Percentiles rank a stretch among this genome's conserved stretches.
These are phyloP conservation scores for Chrosomus eos DNA, from an alignment of 2,797 vertebrate species.

Conservation along the genomic window DNA sequence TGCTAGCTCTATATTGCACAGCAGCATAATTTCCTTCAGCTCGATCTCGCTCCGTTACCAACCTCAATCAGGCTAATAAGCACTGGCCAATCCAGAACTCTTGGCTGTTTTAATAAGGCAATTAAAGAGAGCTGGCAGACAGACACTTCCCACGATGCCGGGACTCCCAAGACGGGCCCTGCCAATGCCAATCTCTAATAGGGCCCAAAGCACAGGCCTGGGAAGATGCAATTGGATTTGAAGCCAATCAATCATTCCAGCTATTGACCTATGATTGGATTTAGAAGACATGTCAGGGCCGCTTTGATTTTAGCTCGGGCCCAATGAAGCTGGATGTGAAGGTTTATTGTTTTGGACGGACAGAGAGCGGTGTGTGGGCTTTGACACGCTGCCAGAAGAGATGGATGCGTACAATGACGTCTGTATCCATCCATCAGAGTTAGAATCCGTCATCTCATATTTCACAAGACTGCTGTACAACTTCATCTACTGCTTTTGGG, in stretches of 20 bases:
- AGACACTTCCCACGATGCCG: conserved; percentile 45
- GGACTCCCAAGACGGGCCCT: conserved; percentile 58
- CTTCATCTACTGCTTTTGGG: conserved; percentile 35
- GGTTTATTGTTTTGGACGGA: conserved; percentile 70
- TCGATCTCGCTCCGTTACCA: conserved; percentile 21
- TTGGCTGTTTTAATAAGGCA: conserved; percentile 58
- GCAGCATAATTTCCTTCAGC: conserved; percentile 11
- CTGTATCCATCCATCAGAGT: conserved; percentile 68
- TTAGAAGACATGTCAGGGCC: conserved; percentile 69
- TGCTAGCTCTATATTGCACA: neutral
- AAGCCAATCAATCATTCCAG: conserved; percentile 71
- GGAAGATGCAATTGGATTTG: conserved; percentile 67
- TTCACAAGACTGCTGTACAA: conserved; percentile 53
- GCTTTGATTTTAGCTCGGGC: conserved; percentile 70
- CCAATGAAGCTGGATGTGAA: conserved; percentile 69
- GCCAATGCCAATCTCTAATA: conserved; percentile 70
- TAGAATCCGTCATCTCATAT: conserved; percentile 67
- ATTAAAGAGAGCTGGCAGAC: conserved; percentile 62
- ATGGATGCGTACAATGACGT: conserved; percentile 66
- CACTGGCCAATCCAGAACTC: conserved; percentile 33
- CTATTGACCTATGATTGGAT: conserved; percentile 74
- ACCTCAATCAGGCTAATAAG: conserved; percentile 47
- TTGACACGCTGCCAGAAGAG: conserved; percentile 67
- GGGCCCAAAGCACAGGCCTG: conserved; percentile 58
- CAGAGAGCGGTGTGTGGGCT: conserved; percentile 52